Conservation (phyloP, 2,113 vertebrate genomes). For the Camelus dromedarius region DNA sequence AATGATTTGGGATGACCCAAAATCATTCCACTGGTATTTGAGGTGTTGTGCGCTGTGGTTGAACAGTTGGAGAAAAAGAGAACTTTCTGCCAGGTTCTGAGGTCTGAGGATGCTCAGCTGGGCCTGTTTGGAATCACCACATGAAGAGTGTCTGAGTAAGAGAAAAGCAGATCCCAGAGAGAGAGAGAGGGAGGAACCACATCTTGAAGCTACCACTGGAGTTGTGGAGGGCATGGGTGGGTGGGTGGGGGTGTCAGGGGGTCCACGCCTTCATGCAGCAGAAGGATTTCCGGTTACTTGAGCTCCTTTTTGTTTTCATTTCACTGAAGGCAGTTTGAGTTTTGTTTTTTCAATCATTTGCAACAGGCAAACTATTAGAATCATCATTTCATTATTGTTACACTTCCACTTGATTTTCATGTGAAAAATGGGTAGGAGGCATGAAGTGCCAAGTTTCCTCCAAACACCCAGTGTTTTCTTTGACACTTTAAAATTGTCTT, state of each 20-base stretch:
- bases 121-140: background rate
- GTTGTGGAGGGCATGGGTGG: background rate
- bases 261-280: fast-evolving
- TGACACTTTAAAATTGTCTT: background rate
- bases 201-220: background rate
- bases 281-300: background rate
- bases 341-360: background rate
- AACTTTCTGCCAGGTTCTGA: background rate
- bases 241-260: too few species aligned
- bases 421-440: background rate
- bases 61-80: background rate
- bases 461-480: background rate
- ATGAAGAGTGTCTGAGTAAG: background rate
- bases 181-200: too few species aligned
- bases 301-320: background rate
- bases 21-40: too few species aligned
- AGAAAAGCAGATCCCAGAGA: background rate
- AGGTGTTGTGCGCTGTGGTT: background rate
- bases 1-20: background rate
- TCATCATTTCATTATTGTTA: background rate
- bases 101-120: background rate
- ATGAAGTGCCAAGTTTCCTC: background rate
- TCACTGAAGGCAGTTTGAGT: background rate
- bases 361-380: background rate
- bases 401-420: background rate